Evolutionary conservation across 2,113 vertebrate genomes (phyloP), one percentile per base, ranked within the genome.

Genomic region (Alligator sinensis): DNA sequence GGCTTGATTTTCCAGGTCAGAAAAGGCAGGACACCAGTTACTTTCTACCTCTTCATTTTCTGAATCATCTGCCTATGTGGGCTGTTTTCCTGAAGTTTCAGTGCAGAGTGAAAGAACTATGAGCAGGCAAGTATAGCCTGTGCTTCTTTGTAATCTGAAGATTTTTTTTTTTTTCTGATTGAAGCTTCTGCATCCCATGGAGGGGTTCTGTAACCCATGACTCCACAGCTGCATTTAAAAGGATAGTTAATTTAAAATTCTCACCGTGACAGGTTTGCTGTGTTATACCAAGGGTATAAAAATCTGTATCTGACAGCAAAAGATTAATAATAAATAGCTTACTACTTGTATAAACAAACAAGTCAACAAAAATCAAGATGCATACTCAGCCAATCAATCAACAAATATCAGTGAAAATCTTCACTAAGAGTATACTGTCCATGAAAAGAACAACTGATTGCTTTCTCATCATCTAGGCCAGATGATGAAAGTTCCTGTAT

Each of bases 131-230:
- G 47, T 25, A 72, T 88, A 30, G 4, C 12, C 54, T 8, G 58
- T 64, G 18, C 22, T 63, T 30, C 11, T 58, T 77, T 86, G 61
- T 70, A 22, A 61, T 19, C 24, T 66, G 7, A 27, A 55, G 77
- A 30, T 63, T 9, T 47, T 4, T 34, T 34, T 34, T 47, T 47
- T 47, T 47, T 47, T 47, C 47, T 47, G 47, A 47, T 47, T 47
- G 47, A 47, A 47, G 47, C 47, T 47, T 47, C 47, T 47, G 47
- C 7, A 47, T 47, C 7, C 47, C 47, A 9, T 9, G 47, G 47
- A 47, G 47, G 47, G 6, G 24, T 11, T n/a, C 54, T 75, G 27
- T 3, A 68, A 5, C 6, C 15, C 7, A 11, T 1, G 1, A 3
- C 15, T 77, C 19, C 60, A 5, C 4, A 66, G 57, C 59, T 47